Evolutionary conservation across 2,797 vertebrate genomes (phyloP).

Genomic region (Oreochromis mossambicus): DNA sequence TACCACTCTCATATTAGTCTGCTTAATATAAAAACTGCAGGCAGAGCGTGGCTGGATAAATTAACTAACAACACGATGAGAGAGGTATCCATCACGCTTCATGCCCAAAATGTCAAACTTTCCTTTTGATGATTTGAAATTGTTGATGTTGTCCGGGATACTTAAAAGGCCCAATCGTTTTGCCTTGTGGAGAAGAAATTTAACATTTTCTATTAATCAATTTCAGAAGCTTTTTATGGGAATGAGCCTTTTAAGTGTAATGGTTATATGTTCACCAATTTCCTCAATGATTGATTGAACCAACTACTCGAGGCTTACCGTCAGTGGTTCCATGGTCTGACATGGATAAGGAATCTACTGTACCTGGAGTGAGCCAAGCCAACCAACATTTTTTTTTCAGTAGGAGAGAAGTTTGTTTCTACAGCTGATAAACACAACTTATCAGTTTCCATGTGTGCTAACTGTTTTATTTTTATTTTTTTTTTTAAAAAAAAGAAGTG

Average conservation of each 20-base stretch:
- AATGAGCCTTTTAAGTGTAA: slow-evolving; percentile 26
- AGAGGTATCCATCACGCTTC: neutral
- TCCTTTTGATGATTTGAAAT: slow-evolving; percentile 3
- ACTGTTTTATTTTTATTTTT: neutral
- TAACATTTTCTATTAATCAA: neutral
- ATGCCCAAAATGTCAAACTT: neutral
- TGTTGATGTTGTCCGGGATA: neutral
- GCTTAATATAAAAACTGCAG: neutral
- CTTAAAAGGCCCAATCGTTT: slow-evolving; percentile 12
- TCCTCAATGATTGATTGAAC: slow-evolving; percentile 16
- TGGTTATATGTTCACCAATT: neutral
- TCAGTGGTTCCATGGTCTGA: slow-evolving; percentile 36
- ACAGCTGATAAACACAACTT: neutral
- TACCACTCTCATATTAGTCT: neutral
- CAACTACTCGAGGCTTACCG: slow-evolving; percentile 38
- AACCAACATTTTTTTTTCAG: slow-evolving; percentile 7
- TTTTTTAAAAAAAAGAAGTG: neutral
- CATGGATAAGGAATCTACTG: slow-evolving; percentile 42
- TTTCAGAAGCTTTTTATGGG: neutral
- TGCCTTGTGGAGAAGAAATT: neutral
- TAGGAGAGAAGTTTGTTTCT: neutral
- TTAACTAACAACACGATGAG: neutral
- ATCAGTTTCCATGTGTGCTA: neutral
- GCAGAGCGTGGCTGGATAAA: neutral
- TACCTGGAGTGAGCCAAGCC: slow-evolving; percentile 53